phyloP scores from a whole-genome alignment of 2,797 vertebrate genomes.

The Myotis findleyi region DNA sequence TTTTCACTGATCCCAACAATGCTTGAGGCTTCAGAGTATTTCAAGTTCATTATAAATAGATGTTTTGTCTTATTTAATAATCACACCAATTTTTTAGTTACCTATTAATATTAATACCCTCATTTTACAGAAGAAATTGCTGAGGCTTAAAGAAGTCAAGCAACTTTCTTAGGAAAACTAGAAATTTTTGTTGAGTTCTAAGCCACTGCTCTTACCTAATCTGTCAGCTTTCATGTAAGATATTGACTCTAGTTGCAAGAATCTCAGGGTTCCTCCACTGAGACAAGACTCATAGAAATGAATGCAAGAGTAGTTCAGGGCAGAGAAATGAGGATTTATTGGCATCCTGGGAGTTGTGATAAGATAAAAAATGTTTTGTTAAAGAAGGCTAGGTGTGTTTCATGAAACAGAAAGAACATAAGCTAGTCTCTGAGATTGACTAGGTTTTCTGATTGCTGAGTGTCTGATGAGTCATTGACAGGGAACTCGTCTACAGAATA shows the following conservation, averaged over 20 bases:
- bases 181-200: background rate
- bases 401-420: background rate
- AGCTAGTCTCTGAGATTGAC: background rate
- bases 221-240: background rate
- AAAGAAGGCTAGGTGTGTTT: background rate
- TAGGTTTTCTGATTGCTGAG: background rate
- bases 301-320: background rate
- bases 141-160: background rate
- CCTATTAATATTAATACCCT: background rate
- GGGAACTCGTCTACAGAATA: background rate
- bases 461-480: background rate
- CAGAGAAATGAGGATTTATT: background rate
- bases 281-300: background rate
- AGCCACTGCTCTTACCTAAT: background rate
- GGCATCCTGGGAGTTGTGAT: background rate
- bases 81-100: background rate
- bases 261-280: background rate
- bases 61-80: conserved; percentile 30
- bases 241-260: background rate
- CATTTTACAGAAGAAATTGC: background rate
- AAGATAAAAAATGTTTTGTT: background rate
- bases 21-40: background rate
- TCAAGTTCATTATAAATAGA: background rate
- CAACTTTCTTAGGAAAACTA: background rate
- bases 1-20: background rate